Evolutionary conservation across 2,888 invertebrate genomes (phyloP).

Genomic region (Parnassius glacialis): DNA sequence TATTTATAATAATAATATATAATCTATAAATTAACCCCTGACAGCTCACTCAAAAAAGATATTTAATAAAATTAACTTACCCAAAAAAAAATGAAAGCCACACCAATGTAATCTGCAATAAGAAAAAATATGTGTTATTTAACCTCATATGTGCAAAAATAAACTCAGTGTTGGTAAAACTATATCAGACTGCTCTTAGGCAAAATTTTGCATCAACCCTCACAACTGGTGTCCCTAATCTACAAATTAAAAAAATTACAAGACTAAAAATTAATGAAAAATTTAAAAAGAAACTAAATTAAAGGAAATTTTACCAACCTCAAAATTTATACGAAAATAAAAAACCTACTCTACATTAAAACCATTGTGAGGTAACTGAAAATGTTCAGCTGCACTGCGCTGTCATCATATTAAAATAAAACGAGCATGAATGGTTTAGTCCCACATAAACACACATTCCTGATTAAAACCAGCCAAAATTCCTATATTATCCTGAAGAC

Average conservation of each 20-base stretch:
- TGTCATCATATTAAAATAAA: slow-evolving; percentile 55
- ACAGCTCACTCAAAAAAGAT: too few relatives aligned
- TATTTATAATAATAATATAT: too few relatives aligned
- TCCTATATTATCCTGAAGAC: too few relatives aligned
- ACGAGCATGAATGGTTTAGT: too few relatives aligned
- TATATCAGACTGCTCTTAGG: slow-evolving; percentile 53
- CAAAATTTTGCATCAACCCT: slow-evolving; percentile 60
- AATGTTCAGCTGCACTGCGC: slow-evolving; percentile 76
- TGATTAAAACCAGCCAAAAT: too few relatives aligned
- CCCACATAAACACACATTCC: too few relatives aligned
- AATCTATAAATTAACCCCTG: too few relatives aligned
- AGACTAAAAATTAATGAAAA: slow-evolving; percentile 26
- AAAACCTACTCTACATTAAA: slow-evolving; percentile 48
- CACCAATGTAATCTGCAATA: slow-evolving; percentile 24
- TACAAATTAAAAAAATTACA: slow-evolving; percentile 43
- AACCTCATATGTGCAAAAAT: slow-evolving; percentile 1
- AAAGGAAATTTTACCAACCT: slow-evolving; percentile 25
- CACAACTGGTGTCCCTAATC: slow-evolving; percentile 63
- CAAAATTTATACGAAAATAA: slow-evolving; percentile 7
- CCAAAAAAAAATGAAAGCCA: background rate
- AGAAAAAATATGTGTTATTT: slow-evolving; percentile 19
- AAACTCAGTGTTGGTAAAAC: background rate
- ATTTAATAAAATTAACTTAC: background rate
- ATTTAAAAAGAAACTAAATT: slow-evolving; percentile 24
- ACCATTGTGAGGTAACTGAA: slow-evolving; percentile 59